Conservation (phyloP, 2,797 vertebrate genomes). For the Saxicola maurus region DNA sequence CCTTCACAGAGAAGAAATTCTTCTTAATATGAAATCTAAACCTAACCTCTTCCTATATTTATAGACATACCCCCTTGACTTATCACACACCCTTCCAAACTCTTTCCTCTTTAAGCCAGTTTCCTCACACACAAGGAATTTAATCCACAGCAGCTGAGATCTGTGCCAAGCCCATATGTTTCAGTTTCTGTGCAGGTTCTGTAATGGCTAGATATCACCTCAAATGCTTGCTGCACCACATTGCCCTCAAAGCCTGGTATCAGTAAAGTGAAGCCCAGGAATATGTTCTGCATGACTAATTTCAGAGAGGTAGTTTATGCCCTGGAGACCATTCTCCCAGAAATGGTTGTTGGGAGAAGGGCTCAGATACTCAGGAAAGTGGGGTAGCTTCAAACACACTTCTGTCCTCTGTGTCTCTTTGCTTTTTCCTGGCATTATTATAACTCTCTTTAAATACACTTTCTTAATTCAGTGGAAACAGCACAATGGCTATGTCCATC, state of each 20-base stretch:
- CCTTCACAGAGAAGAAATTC: neutral
- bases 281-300: neutral
- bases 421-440: neutral
- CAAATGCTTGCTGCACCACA: neutral
- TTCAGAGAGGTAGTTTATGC: neutral
- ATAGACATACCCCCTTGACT: rapidly evolving
- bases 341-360: neutral
- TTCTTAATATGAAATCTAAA: neutral
- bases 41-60: too few relatives aligned
- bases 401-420: neutral
- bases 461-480: neutral
- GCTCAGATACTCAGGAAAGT: neutral
- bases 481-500: neutral
- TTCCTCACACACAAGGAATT: neutral
- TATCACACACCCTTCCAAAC: neutral
- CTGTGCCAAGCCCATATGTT: neutral
- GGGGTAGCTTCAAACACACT: neutral
- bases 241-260: neutral
- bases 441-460: neutral
- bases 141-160: neutral
- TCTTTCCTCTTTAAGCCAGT: neutral
- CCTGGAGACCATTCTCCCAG: neutral
- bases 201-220: neutral
- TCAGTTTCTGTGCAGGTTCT: neutral
- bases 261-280: neutral